Percentiles rank a stretch among this genome's conserved stretches.
Evolutionary conservation across 2,113 vertebrate species (phyloP).

Genomic region (Phrynocephalus versicolor): DNA sequence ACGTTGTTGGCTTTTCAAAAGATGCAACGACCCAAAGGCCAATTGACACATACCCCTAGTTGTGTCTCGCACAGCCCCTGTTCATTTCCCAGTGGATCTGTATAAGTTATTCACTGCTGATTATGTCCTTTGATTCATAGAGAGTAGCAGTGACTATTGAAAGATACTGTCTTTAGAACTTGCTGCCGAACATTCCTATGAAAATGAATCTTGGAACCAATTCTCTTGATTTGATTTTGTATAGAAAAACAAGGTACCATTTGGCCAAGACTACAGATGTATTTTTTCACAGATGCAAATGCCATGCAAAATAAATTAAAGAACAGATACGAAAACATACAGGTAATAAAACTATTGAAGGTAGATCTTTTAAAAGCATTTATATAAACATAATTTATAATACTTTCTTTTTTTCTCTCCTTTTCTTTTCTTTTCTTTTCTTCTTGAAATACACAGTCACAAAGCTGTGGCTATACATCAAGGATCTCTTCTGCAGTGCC

Average conservation of each 20-base stretch:
- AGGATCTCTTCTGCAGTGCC: conserved; percentile 97
- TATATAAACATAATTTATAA: conserved; percentile 82
- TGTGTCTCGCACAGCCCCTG: conserved; percentile 1
- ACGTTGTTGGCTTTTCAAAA: conserved; percentile 25
- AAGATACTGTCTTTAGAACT: conserved; percentile 62
- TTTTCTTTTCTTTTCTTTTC: conserved; percentile 43
- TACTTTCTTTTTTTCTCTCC: conserved; percentile 67
- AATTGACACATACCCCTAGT: background rate
- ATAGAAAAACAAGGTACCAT: conserved; percentile 67
- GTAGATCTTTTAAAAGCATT: conserved; percentile 80
- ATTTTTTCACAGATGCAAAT: conserved; percentile 80
- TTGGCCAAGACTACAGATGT: conserved; percentile 77
- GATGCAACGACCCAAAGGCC: conserved; percentile 36
- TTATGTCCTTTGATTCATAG: conserved; percentile 14
- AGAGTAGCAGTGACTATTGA: conserved; percentile 71
- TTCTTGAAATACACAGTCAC: conserved; percentile 71
- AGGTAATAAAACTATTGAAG: conserved; percentile 83
- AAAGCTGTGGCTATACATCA: conserved; percentile 83
- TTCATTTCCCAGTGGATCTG: background rate
- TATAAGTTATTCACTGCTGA: background rate
- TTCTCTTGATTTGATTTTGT: conserved; percentile 66
- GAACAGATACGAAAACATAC: conserved; percentile 80
- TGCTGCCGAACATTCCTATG: conserved; percentile 73
- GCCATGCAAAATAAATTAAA: conserved; percentile 87
- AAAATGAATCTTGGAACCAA: conserved; percentile 67